These are phyloP conservation scores for Cassiopea xamachana DNA, from an alignment of 30 jellyfish, hydroid and myxozoan genomes.

Conservation along the genomic window DNA sequence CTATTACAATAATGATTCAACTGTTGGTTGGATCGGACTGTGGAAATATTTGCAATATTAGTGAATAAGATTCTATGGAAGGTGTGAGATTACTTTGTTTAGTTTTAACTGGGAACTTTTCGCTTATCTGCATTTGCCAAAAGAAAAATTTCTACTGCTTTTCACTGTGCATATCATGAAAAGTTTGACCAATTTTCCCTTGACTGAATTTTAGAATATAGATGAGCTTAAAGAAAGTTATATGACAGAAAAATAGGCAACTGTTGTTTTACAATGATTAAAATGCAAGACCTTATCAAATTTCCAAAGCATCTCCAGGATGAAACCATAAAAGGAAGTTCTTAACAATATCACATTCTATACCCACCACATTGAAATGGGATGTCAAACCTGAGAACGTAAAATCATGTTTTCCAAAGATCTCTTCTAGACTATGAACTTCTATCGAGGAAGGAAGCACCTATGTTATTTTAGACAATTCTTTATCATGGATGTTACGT, in stretches of 20 bases:
- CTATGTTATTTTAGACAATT: no score
- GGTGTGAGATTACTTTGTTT: background rate
- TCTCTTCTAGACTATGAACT: no score
- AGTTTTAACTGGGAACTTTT: background rate
- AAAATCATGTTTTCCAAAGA: no score
- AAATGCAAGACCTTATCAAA: background rate
- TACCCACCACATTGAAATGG: background rate
- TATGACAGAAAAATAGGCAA: background rate
- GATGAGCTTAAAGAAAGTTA: background rate
- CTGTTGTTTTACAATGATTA: background rate
- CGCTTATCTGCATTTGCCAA: no score
- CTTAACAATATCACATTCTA: background rate
- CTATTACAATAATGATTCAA: no score
- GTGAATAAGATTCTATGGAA: background rate
- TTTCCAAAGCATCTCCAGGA: slow-evolving; percentile 10
- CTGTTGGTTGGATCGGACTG: no score
- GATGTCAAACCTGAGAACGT: background rate
- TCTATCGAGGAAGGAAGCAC: no score
- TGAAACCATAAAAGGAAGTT: background rate
- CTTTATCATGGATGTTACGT: no score
- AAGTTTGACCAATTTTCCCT: no score
- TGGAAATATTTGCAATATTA: background rate
- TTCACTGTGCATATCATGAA: no score
- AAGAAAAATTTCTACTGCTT: no score
- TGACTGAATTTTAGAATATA: no score